These are phyloP conservation scores for Trachymyrmex septentrionalis DNA, from an alignment of 1,140 invertebrate species.

Conservation along the genomic window DNA sequence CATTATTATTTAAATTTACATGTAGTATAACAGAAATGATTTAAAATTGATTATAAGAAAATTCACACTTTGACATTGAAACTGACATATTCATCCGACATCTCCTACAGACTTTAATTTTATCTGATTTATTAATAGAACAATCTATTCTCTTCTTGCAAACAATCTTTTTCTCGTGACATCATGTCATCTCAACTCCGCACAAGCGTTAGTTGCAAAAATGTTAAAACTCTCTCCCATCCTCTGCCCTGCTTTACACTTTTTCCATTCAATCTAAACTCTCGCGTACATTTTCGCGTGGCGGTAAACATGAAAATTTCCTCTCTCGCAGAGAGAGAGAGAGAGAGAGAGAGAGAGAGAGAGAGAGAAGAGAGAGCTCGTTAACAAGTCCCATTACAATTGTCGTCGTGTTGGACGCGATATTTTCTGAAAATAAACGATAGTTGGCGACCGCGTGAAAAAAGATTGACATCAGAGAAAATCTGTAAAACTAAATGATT, in stretches of 20 bases:
- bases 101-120: slow-evolving; percentile 25
- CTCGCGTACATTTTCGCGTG: slow-evolving; percentile 33
- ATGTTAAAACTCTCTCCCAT: slow-evolving; percentile 16
- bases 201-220: slow-evolving; percentile 17
- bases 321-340: slow-evolving; percentile 1
- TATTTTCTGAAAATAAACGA: slow-evolving; percentile 39
- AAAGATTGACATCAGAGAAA: slow-evolving; percentile 22
- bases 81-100: neutral
- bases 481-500: slow-evolving; percentile 15
- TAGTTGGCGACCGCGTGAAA: slow-evolving; percentile 19
- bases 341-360: too few species aligned
- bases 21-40: slow-evolving; percentile 6
- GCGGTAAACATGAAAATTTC: slow-evolving; percentile 56
- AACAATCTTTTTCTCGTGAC: slow-evolving; percentile 35
- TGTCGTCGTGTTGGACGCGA: slow-evolving; percentile 2
- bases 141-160: slow-evolving; percentile 19
- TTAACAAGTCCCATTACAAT: slow-evolving; percentile 65
- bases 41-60: neutral
- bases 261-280: slow-evolving; percentile 56
- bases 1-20: neutral
- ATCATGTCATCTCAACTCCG: slow-evolving; percentile 5
- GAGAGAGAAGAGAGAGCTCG: too few species aligned
- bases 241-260: slow-evolving; percentile 3
- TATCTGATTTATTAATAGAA: slow-evolving; percentile 30
- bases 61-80: neutral